These are phyloP conservation scores for Cryptophagus acutangulus DNA, from an alignment of 2,888 invertebrate genomes.

Conservation along the genomic window DNA sequence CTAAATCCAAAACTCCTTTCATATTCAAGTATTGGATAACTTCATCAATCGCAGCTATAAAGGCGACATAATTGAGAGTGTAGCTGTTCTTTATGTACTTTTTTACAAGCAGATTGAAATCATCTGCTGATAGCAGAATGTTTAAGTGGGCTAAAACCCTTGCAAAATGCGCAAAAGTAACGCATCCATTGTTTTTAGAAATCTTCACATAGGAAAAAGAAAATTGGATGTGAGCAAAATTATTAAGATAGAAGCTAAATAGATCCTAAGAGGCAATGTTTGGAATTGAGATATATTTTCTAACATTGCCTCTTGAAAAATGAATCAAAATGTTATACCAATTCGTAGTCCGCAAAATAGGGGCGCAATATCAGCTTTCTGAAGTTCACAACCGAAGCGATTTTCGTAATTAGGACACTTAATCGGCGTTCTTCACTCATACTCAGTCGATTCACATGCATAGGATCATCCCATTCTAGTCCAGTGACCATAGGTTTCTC, in stretches of 20 bases:
- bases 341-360: conserved; percentile 70
- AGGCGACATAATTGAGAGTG: conserved; percentile 73
- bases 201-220: conserved; percentile 50
- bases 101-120: conserved; percentile 68
- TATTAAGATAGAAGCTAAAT: neutral
- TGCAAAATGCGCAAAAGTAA: conserved; percentile 72
- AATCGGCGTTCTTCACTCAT: conserved; percentile 62
- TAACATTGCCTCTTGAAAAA: no score
- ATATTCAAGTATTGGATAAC: conserved; percentile 57
- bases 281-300: no score
- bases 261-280: no score
- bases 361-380: conserved; percentile 63
- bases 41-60: conserved; percentile 63
- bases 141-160: conserved; percentile 68
- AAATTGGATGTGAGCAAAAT: conserved; percentile 3
- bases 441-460: conserved; percentile 62
- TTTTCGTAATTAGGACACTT: conserved; percentile 67
- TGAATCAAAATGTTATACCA: conserved; percentile 51
- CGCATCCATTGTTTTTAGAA: conserved; percentile 67
- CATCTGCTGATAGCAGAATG: conserved; percentile 63
- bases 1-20: conserved; percentile 51
- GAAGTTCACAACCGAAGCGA: conserved; percentile 56
- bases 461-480: conserved; percentile 64
- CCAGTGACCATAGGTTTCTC: conserved; percentile 52
- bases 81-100: conserved; percentile 72